Percentiles rank a stretch among this genome's conserved stretches.
phyloP scores from a whole-genome alignment of 2,888 invertebrate species.

The Plebejus melissa region DNA sequence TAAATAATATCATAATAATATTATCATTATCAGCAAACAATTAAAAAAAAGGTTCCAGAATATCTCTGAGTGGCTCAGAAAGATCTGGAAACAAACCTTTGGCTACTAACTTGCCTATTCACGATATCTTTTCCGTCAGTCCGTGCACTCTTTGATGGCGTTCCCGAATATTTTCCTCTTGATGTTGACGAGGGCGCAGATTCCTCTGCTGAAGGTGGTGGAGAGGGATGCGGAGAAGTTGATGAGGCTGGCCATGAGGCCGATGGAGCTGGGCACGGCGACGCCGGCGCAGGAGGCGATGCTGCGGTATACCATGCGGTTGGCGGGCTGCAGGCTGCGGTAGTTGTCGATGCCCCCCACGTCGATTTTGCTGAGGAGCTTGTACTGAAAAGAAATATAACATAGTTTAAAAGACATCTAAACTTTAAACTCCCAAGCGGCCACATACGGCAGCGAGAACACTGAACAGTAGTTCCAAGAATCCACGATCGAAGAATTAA shows the following conservation, averaged over 20 bases:
- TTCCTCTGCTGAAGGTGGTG: constrained; percentile 46
- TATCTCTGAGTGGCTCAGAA: not conserved
- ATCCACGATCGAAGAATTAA: too few species aligned
- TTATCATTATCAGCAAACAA: constrained; percentile 14
- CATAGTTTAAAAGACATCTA: too few species aligned
- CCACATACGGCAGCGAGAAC: too few species aligned
- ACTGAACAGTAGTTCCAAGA: too few species aligned
- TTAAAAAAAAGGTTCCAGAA: not conserved
- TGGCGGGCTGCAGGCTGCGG: constrained; percentile 60
- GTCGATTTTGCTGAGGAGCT: constrained; percentile 54
- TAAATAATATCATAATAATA: constrained; percentile 1
- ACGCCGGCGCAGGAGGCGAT: constrained; percentile 50
- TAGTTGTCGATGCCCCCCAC: constrained; percentile 66
- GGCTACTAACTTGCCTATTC: not conserved
- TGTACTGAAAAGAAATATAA: constrained; percentile 49
- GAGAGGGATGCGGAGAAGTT: constrained; percentile 47
- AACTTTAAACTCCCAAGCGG: too few species aligned
- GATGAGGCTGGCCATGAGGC: constrained; percentile 46
- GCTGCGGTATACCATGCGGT: constrained; percentile 63
- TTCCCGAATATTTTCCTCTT: constrained; percentile 53
- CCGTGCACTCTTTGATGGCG: constrained; percentile 40
- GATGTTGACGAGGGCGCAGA: constrained; percentile 50
- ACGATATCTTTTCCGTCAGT: constrained; percentile 13
- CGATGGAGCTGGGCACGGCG: constrained; percentile 44
- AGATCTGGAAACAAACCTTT: not conserved